A percentile compares a stretch with the other conserved stretches of the same genome.
phyloP scores from a whole-genome alignment of 2,888 invertebrate species.

The Pseudococcus longispinus region DNA sequence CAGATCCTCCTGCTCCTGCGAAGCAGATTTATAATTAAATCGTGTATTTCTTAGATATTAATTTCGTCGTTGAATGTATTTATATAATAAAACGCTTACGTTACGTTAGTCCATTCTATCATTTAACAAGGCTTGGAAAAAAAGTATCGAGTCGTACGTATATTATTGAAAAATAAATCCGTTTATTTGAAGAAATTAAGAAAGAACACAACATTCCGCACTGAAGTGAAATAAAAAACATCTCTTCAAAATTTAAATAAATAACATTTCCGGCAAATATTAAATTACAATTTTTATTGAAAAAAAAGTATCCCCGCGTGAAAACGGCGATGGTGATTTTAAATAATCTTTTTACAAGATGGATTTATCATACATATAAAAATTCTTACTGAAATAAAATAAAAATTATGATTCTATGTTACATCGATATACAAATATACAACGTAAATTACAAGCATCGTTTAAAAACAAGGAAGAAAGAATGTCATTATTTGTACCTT shows the following conservation, averaged over 20 bases:
- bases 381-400: slow-evolving; percentile 21
- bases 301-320: not conserved
- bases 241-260: not conserved
- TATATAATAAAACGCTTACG: slow-evolving; percentile 5
- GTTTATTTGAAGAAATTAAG: not conserved
- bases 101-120: not conserved
- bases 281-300: not conserved
- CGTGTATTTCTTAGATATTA: not conserved
- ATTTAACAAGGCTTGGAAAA: too few relatives aligned
- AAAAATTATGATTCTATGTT: not conserved
- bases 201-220: not conserved
- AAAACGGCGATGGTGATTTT: slow-evolving; percentile 15
- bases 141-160: not conserved
- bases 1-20: not conserved
- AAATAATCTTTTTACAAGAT: slow-evolving; percentile 37
- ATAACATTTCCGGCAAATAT: not conserved
- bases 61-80: slow-evolving; percentile 5
- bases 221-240: not conserved
- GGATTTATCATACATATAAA: not conserved
- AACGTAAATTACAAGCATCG: not conserved
- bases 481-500: slow-evolving; percentile 1
- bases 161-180: not conserved
- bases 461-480: slow-evolving; percentile 32
- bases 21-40: not conserved
- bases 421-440: slow-evolving; percentile 11